Evolutionary conservation across 1,140 invertebrate genomes (phyloP).

Genomic region (Theocolax elegans): DNA sequence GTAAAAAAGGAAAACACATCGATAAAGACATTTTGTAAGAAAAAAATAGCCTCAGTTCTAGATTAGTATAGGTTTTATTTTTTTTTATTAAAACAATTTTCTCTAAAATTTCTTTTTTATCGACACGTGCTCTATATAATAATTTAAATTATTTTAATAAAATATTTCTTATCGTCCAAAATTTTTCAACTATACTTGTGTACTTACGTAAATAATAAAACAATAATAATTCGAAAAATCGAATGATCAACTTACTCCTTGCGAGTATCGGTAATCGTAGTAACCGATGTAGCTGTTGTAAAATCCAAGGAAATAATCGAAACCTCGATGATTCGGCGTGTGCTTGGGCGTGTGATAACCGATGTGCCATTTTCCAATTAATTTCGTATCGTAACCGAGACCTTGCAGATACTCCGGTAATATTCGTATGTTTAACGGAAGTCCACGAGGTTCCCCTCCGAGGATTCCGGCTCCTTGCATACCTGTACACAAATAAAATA

Average conservation of each 20-base stretch:
- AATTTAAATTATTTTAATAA: too few relatives aligned
- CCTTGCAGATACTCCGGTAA: constrained; percentile 69
- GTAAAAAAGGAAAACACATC: too few relatives aligned
- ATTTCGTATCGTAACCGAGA: constrained; percentile 74
- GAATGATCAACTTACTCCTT: constrained; percentile 55
- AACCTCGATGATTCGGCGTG: constrained; percentile 73
- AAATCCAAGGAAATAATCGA: constrained; percentile 75
- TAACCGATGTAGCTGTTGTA: constrained; percentile 74
- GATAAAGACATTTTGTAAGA: too few relatives aligned
- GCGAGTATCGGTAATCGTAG: constrained; percentile 71
- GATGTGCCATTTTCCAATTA: constrained; percentile 80
- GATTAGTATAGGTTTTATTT: too few relatives aligned
- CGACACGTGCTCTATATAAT: too few relatives aligned
- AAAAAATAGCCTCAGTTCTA: too few relatives aligned
- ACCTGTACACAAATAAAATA: constrained; percentile 56
- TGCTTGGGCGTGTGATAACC: constrained; percentile 73
- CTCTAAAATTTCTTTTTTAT: too few relatives aligned
- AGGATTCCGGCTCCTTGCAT: constrained; percentile 71
- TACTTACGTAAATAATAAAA: too few relatives aligned
- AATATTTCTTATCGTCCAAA: too few relatives aligned
- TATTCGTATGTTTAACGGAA: constrained; percentile 68
- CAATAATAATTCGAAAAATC: too few relatives aligned
- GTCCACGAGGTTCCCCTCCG: constrained; percentile 68
- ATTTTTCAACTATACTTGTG: too few relatives aligned
- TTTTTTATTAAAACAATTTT: too few relatives aligned